Evolutionary conservation across 1,140 invertebrate species (phyloP), one percentile per base, ranked within the genome.

Genomic region (Drosophila littoralis): DNA sequence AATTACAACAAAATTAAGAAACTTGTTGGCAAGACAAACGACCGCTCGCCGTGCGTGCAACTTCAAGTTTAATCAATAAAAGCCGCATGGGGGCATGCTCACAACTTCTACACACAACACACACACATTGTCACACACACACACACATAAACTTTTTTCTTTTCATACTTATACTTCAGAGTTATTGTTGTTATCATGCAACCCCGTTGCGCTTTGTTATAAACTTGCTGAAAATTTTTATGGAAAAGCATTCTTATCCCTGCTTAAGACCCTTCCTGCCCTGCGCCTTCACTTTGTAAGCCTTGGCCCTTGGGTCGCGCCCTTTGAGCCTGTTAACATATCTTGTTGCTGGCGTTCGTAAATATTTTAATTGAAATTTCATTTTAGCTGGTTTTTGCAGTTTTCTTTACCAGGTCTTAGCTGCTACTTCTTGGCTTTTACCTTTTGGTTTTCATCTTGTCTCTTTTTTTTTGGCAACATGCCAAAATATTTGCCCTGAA

Each of bases 1-100:
- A 89, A 89, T 89, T 89, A 89, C 84, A 89, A 81, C 67, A 90
- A 90, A 81, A 89, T 89, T 89, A 89, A 90, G 75, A 89, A 89
- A 90, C 71, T 89, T 89, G 46, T 54, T 66, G 40, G 52, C 66
- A 35, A 43, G 36, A 59, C 36, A 50, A 68, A 64, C 63, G 60
- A 79, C 36, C 57, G 54, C 70, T 65, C 80, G 70, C 60, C 70
- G 80, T 79, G 84, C 71, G 77, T 82, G 50, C 78, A 83, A 88
- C 84, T 88, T 84, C 84, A 81, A 88, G 67, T 89, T 88, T 83
- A 88, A 88, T 88, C 84, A 88, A 88, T 88, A 80, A 80, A 73
- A 89, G 84, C 84, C 77, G 77, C 84, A 72, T 81, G 84, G 67
- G 45, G 76, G 43, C 48, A 45, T 59, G 45, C 58, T 33, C 51